phyloP scores from a whole-genome alignment of 1,140 invertebrate genomes.

The Trichonephila inaurata region DNA sequence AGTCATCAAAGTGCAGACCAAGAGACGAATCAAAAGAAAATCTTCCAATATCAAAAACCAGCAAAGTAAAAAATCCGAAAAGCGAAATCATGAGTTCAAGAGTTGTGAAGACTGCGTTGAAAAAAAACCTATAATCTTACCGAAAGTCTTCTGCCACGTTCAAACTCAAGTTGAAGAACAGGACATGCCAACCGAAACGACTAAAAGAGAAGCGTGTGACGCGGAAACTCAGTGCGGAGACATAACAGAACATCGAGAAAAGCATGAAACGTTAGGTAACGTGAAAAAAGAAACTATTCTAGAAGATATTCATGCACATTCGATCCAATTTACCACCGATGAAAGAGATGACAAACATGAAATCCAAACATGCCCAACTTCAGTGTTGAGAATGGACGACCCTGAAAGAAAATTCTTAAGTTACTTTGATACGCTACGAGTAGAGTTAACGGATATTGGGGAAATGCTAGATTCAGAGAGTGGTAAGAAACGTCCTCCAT shows the following conservation, averaged over 20 bases:
- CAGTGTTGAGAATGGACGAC: not conserved
- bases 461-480: not conserved
- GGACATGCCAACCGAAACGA: not conserved
- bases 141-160: not conserved
- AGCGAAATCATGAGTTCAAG: not conserved
- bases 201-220: not conserved
- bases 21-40: not conserved
- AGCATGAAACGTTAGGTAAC: too few relatives aligned
- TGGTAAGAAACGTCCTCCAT: too few relatives aligned
- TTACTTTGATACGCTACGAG: not conserved
- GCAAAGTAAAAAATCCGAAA: not conserved
- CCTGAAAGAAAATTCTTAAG: not conserved
- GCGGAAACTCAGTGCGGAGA: not conserved
- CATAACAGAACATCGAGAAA: not conserved
- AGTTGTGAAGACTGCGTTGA: not conserved
- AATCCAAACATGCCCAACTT: not conserved
- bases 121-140: not conserved
- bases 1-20: not conserved
- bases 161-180: not conserved
- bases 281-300: not conserved
- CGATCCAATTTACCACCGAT: too few relatives aligned
- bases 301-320: not conserved
- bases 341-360: not conserved
- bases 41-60: not conserved
- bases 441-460: not conserved